Percentiles rank a stretch among this genome's conserved stretches.
phyloP scores from a whole-genome alignment of 2,113 vertebrate genomes.

The Pituophis catenifer region DNA sequence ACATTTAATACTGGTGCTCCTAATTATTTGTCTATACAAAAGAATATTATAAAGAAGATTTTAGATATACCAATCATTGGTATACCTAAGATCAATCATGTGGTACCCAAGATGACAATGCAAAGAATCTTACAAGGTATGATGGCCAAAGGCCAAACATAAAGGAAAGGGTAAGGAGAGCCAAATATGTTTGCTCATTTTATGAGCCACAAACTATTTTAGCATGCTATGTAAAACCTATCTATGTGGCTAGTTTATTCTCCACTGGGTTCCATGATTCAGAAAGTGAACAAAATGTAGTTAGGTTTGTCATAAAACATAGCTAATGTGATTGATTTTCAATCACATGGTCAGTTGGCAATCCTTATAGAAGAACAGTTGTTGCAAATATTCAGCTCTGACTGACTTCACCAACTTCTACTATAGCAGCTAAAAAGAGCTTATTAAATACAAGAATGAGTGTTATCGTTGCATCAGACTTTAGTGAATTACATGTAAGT shows the following conservation, averaged over 20 bases:
- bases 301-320: background rate
- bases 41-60: background rate
- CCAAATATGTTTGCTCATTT: background rate
- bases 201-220: background rate
- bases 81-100: background rate
- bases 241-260: background rate
- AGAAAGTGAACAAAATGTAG: background rate
- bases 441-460: background rate
- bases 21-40: slow-evolving; percentile 28
- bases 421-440: background rate
- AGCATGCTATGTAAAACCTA: background rate
- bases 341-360: background rate
- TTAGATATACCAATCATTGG: background rate
- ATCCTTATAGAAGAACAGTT: background rate
- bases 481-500: background rate
- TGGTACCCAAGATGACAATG: background rate
- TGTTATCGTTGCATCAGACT: background rate
- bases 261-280: background rate
- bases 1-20: background rate
- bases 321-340: background rate
- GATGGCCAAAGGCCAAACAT: background rate
- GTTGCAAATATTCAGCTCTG: background rate
- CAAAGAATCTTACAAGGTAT: background rate
- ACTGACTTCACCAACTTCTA: background rate
- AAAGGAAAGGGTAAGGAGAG: background rate